These are phyloP conservation scores for Stercorarius parasiticus DNA, from an alignment of 2,113 vertebrate genomes.

Conservation along the genomic window DNA sequence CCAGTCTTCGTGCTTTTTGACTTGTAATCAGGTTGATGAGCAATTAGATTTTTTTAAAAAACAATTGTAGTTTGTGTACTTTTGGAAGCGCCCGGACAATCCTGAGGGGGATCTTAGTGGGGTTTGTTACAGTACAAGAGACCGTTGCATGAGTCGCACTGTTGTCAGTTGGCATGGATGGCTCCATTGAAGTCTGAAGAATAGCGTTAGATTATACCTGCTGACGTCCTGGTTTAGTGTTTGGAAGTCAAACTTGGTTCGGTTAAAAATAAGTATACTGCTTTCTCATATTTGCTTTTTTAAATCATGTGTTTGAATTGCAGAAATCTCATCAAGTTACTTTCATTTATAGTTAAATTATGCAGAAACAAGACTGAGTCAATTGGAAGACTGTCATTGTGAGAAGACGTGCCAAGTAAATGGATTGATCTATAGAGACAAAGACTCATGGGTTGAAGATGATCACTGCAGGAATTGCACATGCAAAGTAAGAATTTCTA, in stretches of 20 bases:
- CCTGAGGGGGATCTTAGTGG: neutral
- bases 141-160: neutral
- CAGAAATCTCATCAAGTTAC: slow-evolving; percentile 44
- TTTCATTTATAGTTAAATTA: slow-evolving; percentile 88
- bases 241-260: neutral
- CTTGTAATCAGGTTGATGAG: neutral
- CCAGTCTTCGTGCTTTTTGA: neutral
- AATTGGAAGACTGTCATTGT: slow-evolving; percentile 94
- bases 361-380: slow-evolving; percentile 92
- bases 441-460: slow-evolving; percentile 91
- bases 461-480: slow-evolving; percentile 94
- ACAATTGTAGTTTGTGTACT: neutral
- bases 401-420: slow-evolving; percentile 92
- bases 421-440: slow-evolving; percentile 85
- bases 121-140: slow-evolving; percentile 18
- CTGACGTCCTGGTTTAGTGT: neutral
- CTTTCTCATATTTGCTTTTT: slow-evolving; percentile 11
- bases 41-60: neutral
- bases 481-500: slow-evolving; percentile 82
- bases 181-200: neutral
- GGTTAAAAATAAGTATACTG: neutral
- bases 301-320: neutral
- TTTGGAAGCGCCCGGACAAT: neutral
- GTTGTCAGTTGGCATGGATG: neutral
- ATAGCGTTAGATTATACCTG: neutral